These are phyloP conservation scores for Drosophila fungiperda DNA, from an alignment of 2,888 invertebrate species.

Conservation along the genomic window DNA sequence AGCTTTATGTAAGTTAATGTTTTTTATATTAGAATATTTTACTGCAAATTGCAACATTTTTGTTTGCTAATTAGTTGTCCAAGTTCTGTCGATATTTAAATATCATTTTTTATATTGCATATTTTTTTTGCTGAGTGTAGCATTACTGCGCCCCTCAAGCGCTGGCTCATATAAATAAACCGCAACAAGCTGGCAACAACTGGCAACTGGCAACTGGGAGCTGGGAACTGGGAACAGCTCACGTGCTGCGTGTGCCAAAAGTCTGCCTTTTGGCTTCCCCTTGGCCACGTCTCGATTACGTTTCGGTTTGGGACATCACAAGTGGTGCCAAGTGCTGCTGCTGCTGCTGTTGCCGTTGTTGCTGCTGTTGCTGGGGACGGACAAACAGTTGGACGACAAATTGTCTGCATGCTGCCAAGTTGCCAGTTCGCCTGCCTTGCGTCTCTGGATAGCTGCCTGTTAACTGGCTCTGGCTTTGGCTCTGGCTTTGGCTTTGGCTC, in stretches of 20 bases:
- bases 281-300: conserved; percentile 63
- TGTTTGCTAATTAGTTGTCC: neutral
- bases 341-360: conserved; percentile 40
- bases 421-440: conserved; percentile 34
- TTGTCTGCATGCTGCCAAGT: conserved; percentile 56
- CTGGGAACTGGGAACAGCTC: conserved; percentile 42
- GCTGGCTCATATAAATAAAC: conserved; percentile 59
- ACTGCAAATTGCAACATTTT: too few relatives aligned
- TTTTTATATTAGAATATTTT: neutral
- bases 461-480: conserved; percentile 19
- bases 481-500: conserved; percentile 13
- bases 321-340: conserved; percentile 59
- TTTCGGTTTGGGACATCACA: conserved; percentile 74
- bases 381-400: conserved; percentile 69
- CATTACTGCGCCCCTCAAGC: conserved; percentile 1
- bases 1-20: too few relatives aligned
- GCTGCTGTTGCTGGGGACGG: conserved; percentile 52
- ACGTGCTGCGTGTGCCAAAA: conserved; percentile 79
- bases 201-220: conserved; percentile 19
- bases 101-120: neutral
- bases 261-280: conserved; percentile 43
- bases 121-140: neutral
- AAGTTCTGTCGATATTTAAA: neutral
- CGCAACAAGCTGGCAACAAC: conserved; percentile 36
- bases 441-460: conserved; percentile 11